Base-by-base conservation (phyloP, 2,888 invertebrate genomes). In the Nomada lathburiana region DNA sequence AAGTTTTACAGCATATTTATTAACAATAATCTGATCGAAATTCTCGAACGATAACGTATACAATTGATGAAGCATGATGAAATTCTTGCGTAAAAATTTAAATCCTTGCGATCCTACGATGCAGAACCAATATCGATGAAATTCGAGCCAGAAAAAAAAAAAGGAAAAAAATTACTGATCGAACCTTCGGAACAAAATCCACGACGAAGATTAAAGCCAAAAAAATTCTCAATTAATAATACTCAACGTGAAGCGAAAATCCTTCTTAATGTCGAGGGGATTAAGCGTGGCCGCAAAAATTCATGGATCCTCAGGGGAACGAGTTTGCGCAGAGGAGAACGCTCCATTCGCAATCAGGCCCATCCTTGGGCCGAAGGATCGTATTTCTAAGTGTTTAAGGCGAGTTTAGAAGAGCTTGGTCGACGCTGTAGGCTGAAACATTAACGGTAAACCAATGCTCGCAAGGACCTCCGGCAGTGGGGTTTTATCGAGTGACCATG, bases 401-500 rank as follows among this genome's bases (percentile, higher is more conserved):
- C 68, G 77, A 76, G 72, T 79, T 88, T 80, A 87, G 81, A 79
- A 80, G 47, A 70, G 68, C 59, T 73, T 18, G 65, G 42, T 44
- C 53, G 16, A 52, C 68, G 72, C 53, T 53, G 69, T 53, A 47
- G 68, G 29, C 29, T 70, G 62, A 59, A 20, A 85, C 80, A 79
- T 87, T 88, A 89, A 88, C 87, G 85, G 85, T 88, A 88, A 47
- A 88, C 83, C 83, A 75, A 63, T 67, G 63, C 55, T 65, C 57
- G 65, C 68, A 83, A 85, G 83, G 85, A 86, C 80, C 87, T 82
- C 80, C 81, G 82, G 74, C 80, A 73, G 78, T 60, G 68, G 77
- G 62, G 50, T 75, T 88, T 88, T 86, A 86, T 86, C 68, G 72
- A 64, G 44, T 36, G 57, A 53, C 62, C 82, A 29, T 11, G 73